These are phyloP conservation scores for Conops quadrifasciatus DNA, from an alignment of 2,888 invertebrate genomes.

Conservation along the genomic window DNA sequence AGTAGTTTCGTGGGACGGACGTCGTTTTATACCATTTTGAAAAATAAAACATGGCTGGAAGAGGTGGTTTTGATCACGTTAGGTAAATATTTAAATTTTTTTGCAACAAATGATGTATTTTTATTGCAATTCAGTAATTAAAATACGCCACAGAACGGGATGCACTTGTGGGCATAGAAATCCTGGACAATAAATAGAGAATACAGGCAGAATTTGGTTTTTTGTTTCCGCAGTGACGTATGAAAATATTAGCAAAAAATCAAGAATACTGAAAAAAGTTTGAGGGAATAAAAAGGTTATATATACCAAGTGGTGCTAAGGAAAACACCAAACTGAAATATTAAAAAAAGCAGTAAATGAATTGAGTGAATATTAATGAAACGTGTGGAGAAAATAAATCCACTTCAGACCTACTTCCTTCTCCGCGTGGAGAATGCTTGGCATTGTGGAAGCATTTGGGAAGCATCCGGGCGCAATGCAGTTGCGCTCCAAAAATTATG, in stretches of 20 bases:
- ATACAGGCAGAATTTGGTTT: slow-evolving; percentile 1
- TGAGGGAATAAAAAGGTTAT: no score
- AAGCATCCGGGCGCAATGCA: no score
- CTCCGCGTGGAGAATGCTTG: neutral
- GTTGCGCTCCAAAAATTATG: no score
- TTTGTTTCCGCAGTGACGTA: no score
- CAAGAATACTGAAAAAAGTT: neutral
- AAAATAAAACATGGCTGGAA: slow-evolving; percentile 85
- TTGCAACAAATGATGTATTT: slow-evolving; percentile 8
- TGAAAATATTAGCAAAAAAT: slow-evolving; percentile 18
- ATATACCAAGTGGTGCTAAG: no score
- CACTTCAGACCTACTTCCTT: neutral
- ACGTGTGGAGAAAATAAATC: neutral
- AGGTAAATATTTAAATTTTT: slow-evolving; percentile 70
- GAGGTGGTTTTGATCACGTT: slow-evolving; percentile 85
- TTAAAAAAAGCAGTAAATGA: no score
- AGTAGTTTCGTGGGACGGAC: slow-evolving; percentile 38
- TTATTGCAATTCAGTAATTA: slow-evolving; percentile 12
- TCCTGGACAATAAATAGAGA: slow-evolving; percentile 9
- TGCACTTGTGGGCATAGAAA: neutral
- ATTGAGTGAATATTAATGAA: no score
- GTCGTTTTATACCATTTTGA: slow-evolving; percentile 58
- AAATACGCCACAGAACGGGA: slow-evolving; percentile 37
- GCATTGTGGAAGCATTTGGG: no score
- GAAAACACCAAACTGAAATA: no score